These are phyloP conservation scores for Caracal caracal DNA, from an alignment of 2,113 vertebrate species.

Conservation along the genomic window DNA sequence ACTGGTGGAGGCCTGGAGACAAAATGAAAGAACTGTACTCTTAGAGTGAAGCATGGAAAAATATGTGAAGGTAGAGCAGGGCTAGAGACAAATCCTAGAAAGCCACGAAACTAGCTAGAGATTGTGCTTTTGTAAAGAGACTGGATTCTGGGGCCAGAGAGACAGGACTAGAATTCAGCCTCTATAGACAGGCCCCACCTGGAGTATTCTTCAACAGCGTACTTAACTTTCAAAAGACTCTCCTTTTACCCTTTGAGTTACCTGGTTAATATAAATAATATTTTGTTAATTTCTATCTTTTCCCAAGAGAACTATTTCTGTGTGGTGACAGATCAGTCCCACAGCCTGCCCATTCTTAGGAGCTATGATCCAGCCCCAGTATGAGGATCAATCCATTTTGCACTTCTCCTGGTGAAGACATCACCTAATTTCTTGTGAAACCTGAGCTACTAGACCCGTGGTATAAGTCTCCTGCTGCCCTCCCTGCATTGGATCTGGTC, in stretches of 20 bases:
- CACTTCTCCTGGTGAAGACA: background rate
- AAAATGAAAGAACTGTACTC: background rate
- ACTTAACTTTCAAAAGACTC: conserved; percentile 8
- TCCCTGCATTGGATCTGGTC: background rate
- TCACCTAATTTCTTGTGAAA: background rate
- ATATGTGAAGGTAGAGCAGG: background rate
- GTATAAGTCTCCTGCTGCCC: background rate
- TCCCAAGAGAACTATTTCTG: conserved; percentile 22
- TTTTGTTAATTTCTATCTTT: conserved; percentile 19
- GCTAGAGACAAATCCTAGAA: background rate
- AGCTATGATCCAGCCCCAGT: background rate
- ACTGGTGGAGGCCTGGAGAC: background rate
- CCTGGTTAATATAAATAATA: background rate
- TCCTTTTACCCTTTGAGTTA: background rate
- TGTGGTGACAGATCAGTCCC: background rate
- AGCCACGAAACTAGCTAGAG: background rate
- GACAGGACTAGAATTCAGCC: background rate
- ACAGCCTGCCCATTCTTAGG: background rate
- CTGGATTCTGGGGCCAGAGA: background rate
- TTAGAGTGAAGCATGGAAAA: background rate
- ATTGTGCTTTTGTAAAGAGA: background rate
- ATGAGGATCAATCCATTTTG: background rate
- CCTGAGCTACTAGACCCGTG: background rate
- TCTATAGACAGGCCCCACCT: background rate
- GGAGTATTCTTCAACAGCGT: background rate